Evolutionary conservation across 2,888 invertebrate genomes (phyloP).

Genomic region (Cistogaster globosa): DNA sequence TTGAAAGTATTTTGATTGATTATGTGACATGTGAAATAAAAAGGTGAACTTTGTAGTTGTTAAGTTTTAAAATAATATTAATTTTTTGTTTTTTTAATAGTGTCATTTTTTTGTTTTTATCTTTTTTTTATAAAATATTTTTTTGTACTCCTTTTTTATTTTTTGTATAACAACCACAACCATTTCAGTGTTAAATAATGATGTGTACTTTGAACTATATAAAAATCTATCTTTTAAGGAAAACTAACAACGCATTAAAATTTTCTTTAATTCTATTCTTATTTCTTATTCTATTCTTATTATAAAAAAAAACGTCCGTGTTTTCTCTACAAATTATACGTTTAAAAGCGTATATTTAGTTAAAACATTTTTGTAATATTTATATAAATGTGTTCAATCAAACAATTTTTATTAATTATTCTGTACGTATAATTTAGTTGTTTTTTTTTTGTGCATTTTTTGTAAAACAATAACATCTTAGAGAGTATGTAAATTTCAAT

Average conservation of each 20-base stretch:
- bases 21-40: constrained; percentile 44
- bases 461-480: no score
- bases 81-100: constrained; percentile 19
- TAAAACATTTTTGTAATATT: not conserved
- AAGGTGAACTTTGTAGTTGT: constrained; percentile 52
- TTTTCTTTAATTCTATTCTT: constrained; percentile 23
- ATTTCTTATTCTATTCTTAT: not conserved
- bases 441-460: not conserved
- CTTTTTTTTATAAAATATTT: constrained; percentile 11
- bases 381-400: constrained; percentile 18
- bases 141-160: constrained; percentile 12
- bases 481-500: no score
- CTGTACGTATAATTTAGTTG: constrained; percentile 1
- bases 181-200: constrained; percentile 39
- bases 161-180: constrained; percentile 44
- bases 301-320: no score
- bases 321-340: constrained; percentile 23
- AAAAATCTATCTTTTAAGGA: not conserved
- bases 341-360: constrained; percentile 25
- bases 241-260: constrained; percentile 35
- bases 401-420: constrained; percentile 21
- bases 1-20: constrained; percentile 7
- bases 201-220: no score
- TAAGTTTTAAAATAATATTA: constrained; percentile 40
- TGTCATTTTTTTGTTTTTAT: not conserved